A percentile compares a stretch with the other conserved stretches of the same genome.
These are phyloP conservation scores for Oryzias woworae DNA, from an alignment of 2,113 vertebrate genomes.

Conservation along the genomic window DNA sequence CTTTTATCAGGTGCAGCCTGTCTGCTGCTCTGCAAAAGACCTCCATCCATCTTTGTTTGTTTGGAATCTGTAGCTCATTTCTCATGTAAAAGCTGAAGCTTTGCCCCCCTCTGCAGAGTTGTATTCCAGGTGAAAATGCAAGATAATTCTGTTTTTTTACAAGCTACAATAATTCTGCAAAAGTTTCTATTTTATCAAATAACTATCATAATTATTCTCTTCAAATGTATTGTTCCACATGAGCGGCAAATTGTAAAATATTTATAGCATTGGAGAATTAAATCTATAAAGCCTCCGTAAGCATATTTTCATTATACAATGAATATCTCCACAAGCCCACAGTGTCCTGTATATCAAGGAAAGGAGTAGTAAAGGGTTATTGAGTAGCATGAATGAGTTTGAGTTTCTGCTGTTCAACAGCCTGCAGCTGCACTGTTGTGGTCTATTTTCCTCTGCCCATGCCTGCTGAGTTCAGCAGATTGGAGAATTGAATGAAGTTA, in stretches of 20 bases:
- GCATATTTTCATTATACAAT: not conserved
- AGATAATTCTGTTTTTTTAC: not conserved
- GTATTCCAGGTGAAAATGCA: slow-evolving; percentile 6
- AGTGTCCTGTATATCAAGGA: slow-evolving; percentile 14
- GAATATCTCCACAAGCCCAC: slow-evolving; percentile 7
- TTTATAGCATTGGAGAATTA: slow-evolving; percentile 45
- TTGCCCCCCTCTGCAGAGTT: slow-evolving; percentile 29
- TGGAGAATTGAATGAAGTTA: slow-evolving; percentile 62
- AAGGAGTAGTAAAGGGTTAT: slow-evolving; percentile 11
- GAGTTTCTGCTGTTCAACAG: slow-evolving; percentile 33
- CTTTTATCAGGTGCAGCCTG: slow-evolving; percentile 71
- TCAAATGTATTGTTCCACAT: not conserved
- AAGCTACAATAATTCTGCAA: too few relatives aligned
- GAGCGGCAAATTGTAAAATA: slow-evolving; percentile 22
- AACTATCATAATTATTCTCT: too few relatives aligned
- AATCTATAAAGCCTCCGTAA: slow-evolving; percentile 36
- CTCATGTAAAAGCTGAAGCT: slow-evolving; percentile 44
- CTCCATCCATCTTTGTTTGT: slow-evolving; percentile 74
- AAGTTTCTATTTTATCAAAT: too few relatives aligned
- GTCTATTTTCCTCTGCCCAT: slow-evolving; percentile 46
- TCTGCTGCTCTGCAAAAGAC: slow-evolving; percentile 65
- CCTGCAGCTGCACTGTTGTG: slow-evolving; percentile 42
- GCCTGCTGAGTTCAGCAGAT: slow-evolving; percentile 60
- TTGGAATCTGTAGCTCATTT: slow-evolving; percentile 67
- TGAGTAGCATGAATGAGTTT: slow-evolving; percentile 33